Base-by-base conservation (phyloP, 2,888 invertebrate species). In the Hyposoter didymator region DNA sequence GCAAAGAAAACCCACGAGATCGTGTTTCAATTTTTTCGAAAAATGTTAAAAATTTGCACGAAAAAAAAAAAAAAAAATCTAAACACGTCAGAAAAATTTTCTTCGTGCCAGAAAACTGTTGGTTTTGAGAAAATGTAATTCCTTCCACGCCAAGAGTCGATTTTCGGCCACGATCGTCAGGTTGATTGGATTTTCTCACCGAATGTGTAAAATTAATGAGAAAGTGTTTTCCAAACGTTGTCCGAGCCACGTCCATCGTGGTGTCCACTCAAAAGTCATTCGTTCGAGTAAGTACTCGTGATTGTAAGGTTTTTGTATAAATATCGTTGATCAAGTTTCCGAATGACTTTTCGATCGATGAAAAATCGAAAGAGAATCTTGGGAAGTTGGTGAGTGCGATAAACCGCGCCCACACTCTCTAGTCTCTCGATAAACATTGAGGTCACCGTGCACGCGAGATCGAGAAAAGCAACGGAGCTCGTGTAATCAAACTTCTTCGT, bases 381-480 rank as follows among this genome's bases (percentile, higher is more conserved):
- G 69, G 59, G 22, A 22, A 67, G 62, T 72, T 73, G 59, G 43
- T 43, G 85, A 64, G 78, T 79, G 75, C 47, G 78, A 80, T 82
- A 59, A 82, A 67, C 64, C 75, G 75, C 82, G 72, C 82, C 81
- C 80, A 87, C 80, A 87, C 79, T 12, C 74, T 82, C 74, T 79
- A 73, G 32, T 59, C 39, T 59, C 39, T 39, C 78, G 76, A 85
- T 82, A 82, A 85, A 84, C 80, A 85, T 87, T 85, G 52, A 64
- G 84, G 87, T 87, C 84, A 78, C 28, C 55, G 45, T 32, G 59
- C n/a, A n/a, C n/a, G n/a, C 64, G 47, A 22, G 76, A 43, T 52
- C 62, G 70, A 32, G 82, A 28, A 70, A 72, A 72, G 62, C 43
- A 59, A 14, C 43, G 28, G 22, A 43, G 43, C 19, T 39, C 39